Evolutionary conservation across 1,140 invertebrate genomes (phyloP).

Genomic region (Patella vulgata): DNA sequence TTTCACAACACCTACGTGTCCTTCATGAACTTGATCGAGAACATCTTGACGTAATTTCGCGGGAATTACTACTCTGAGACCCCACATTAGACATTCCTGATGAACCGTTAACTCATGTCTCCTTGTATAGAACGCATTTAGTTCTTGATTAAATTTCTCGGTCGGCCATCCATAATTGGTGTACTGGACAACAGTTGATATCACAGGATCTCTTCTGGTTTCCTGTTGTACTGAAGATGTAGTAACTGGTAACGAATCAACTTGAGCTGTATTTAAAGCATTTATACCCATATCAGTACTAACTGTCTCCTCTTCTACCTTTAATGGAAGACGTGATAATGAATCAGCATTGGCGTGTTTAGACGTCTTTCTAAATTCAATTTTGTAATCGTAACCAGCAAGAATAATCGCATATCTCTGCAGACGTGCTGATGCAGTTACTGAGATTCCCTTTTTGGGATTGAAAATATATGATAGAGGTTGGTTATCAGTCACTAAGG

Average conservation of each 20-base stretch:
- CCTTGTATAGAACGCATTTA: constrained; percentile 4
- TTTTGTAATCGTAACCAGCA: constrained; percentile 57
- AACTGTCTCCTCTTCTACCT: background rate
- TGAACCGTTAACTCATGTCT: constrained; percentile 25
- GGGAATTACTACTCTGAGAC: constrained; percentile 21
- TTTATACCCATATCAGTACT: background rate
- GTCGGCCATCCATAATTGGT: constrained; percentile 2
- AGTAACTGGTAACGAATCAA: background rate
- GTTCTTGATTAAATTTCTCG: background rate
- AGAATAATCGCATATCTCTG: constrained; percentile 63
- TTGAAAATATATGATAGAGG: constrained; percentile 62
- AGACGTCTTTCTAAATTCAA: constrained; percentile 36
- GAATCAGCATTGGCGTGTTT: no score
- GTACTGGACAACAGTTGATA: background rate
- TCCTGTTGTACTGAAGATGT: background rate
- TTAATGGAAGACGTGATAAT: constrained; percentile 32
- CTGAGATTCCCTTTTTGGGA: constrained; percentile 44
- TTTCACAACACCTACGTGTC: constrained; percentile 17
- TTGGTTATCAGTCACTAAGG: constrained; percentile 62
- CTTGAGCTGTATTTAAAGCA: background rate
- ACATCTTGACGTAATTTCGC: background rate
- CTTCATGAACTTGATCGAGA: constrained; percentile 21
- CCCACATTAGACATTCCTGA: constrained; percentile 23
- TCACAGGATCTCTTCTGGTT: constrained; percentile 6
- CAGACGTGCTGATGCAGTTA: constrained; percentile 51